These are phyloP conservation scores for Meles meles DNA, from an alignment of 2,113 vertebrate species.

Conservation along the genomic window DNA sequence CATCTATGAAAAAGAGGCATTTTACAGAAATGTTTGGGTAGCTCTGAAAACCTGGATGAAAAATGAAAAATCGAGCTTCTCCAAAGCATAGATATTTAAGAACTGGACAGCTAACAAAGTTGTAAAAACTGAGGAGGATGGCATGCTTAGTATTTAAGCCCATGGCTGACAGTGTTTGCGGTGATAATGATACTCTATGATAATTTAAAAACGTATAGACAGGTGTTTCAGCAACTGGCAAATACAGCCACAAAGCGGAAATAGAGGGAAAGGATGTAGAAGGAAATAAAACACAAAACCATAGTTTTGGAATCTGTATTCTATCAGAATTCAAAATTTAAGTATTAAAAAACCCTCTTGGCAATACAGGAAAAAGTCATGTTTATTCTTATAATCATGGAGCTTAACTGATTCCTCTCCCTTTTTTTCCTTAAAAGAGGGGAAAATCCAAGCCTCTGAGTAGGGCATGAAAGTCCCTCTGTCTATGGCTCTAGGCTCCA, in stretches of 20 bases:
- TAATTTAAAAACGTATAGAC: not conserved
- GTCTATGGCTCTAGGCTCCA: not conserved
- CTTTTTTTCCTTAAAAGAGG: not conserved
- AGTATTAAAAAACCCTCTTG: not conserved
- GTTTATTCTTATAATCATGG: not conserved
- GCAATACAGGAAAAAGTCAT: not conserved
- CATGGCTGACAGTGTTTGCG: not conserved
- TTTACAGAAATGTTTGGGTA: slow-evolving; percentile 32
- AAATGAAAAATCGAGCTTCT: not conserved
- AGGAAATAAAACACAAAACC: not conserved
- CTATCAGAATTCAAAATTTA: not conserved
- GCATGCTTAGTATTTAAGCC: not conserved
- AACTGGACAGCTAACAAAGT: not conserved
- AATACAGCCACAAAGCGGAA: not conserved
- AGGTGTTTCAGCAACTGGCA: not conserved
- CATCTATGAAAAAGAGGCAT: slow-evolving; percentile 19
- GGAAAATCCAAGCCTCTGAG: not conserved
- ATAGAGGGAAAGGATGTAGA: not conserved
- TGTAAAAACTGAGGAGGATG: not conserved
- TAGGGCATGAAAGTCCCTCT: not conserved
- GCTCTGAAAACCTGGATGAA: not conserved
- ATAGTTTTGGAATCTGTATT: not conserved
- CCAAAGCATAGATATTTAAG: slow-evolving; percentile 11
- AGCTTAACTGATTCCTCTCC: not conserved
- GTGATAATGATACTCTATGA: not conserved